Evolutionary conservation across 2,113 vertebrate genomes (phyloP).

Genomic region (Oryzias melastigma): DNA sequence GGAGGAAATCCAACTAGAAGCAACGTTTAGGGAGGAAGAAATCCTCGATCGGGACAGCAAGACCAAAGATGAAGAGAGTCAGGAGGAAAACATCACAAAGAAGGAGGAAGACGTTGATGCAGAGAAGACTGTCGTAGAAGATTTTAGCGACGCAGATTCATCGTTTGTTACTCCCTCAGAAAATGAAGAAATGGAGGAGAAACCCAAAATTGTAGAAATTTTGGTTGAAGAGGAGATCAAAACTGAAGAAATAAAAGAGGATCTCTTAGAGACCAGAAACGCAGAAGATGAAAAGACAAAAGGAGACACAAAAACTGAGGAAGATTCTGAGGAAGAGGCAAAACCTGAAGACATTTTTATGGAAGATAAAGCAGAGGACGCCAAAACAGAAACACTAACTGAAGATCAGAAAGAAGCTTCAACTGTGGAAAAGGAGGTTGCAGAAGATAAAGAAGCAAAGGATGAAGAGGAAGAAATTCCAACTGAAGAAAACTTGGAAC

Average conservation of each 20-base stretch:
- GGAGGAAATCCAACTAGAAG: constrained; percentile 39
- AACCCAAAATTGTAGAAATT: neutral
- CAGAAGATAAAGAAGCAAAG: too few species aligned
- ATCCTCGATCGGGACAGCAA: constrained; percentile 3
- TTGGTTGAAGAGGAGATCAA: neutral
- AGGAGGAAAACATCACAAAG: constrained; percentile 5
- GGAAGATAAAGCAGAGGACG: too few species aligned
- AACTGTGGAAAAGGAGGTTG: too few species aligned
- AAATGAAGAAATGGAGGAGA: neutral
- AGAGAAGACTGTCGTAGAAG: too few species aligned
- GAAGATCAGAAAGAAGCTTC: too few species aligned
- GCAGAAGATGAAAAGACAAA: neutral
- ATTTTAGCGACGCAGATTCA: too few species aligned
- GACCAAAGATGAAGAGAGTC: constrained; percentile 9
- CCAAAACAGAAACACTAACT: too few species aligned
- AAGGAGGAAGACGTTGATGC: constrained; percentile 5
- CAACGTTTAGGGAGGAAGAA: constrained; percentile 16
- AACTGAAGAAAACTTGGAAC: neutral
- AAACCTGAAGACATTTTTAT: too few species aligned
- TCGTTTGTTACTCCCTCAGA: neutral
- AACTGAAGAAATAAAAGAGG: neutral
- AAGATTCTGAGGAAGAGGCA: neutral
- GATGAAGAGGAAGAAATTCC: neutral
- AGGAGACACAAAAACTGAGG: neutral
- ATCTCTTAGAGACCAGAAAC: neutral